phyloP scores from a whole-genome alignment of 2,888 invertebrate genomes.

The Spodoptera picta region DNA sequence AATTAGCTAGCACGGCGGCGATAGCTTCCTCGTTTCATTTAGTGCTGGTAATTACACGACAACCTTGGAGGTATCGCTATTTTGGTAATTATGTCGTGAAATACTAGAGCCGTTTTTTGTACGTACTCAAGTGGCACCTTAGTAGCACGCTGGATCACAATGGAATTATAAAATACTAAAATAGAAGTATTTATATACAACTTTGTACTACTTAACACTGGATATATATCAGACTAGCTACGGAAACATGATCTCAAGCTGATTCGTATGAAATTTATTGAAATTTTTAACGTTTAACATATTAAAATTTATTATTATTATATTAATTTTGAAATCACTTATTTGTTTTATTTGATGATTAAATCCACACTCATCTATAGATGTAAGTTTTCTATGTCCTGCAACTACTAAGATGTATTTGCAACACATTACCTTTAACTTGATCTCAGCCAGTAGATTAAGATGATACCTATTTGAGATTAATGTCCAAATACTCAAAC shows the following conservation, averaged over 20 bases:
- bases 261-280: constrained; percentile 67
- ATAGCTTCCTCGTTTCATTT: constrained; percentile 14
- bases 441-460: too few species aligned
- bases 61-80: constrained; percentile 33
- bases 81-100: constrained; percentile 33
- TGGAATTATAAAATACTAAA: constrained; percentile 11
- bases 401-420: too few species aligned
- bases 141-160: constrained; percentile 32
- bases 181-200: constrained; percentile 28
- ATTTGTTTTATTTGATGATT: constrained; percentile 55
- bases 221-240: constrained; percentile 31
- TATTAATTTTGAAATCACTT: constrained; percentile 69
- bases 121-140: constrained; percentile 15
- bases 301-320: constrained; percentile 64
- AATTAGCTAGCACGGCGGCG: background rate
- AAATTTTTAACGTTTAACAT: constrained; percentile 72
- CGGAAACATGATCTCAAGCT: constrained; percentile 67
- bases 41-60: constrained; percentile 4
- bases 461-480: too few species aligned
- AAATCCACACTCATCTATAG: too few species aligned
- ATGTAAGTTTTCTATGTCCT: too few species aligned
- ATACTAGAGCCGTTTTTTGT: constrained; percentile 6
- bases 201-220: constrained; percentile 27
- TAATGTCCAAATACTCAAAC: too few species aligned
- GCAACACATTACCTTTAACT: too few species aligned